phyloP scores from a whole-genome alignment of 2,888 invertebrate genomes.

The Drosophila fungiperda region DNA sequence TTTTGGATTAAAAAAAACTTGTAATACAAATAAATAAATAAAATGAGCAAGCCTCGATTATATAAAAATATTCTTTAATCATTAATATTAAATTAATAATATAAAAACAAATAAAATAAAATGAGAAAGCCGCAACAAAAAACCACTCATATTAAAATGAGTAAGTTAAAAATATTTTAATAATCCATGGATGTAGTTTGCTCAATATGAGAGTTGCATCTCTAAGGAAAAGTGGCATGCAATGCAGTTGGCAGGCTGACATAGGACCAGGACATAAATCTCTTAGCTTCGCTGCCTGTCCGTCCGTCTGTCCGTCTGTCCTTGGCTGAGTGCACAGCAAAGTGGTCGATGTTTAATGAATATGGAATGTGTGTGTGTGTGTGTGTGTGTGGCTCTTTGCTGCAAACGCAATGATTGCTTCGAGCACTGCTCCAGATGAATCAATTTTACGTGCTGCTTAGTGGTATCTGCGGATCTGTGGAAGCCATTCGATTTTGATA shows the following conservation, averaged over 20 bases:
- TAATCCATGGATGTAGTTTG: background rate
- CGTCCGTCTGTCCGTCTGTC: conserved; percentile 19
- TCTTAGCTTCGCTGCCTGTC: conserved; percentile 30
- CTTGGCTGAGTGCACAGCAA: conserved; percentile 63
- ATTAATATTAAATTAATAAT: background rate
- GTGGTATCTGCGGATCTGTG: conserved; percentile 33
- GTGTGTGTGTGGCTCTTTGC: background rate
- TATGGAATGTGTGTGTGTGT: conserved; percentile 34
- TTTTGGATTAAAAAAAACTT: background rate
- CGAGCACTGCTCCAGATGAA: conserved; percentile 59
- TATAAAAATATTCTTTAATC: too few relatives aligned
- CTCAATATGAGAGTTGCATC: conserved; percentile 24
- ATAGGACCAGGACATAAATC: conserved; percentile 54
- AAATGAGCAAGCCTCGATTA: too few relatives aligned
- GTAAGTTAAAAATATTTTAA: conserved; percentile 1
- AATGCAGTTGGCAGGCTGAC: conserved; percentile 46
- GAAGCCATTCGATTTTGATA: conserved; percentile 70
- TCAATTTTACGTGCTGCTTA: conserved; percentile 70
- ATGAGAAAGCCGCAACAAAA: background rate
- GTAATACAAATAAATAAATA: too few relatives aligned
- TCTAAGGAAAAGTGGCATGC: conserved; percentile 30
- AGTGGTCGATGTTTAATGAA: conserved; percentile 72
- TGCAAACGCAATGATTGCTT: conserved; percentile 22
- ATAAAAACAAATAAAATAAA: background rate
- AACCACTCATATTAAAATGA: background rate